phyloP scores from a whole-genome alignment of 2,888 invertebrate genomes.

The Leucophenga maculata region DNA sequence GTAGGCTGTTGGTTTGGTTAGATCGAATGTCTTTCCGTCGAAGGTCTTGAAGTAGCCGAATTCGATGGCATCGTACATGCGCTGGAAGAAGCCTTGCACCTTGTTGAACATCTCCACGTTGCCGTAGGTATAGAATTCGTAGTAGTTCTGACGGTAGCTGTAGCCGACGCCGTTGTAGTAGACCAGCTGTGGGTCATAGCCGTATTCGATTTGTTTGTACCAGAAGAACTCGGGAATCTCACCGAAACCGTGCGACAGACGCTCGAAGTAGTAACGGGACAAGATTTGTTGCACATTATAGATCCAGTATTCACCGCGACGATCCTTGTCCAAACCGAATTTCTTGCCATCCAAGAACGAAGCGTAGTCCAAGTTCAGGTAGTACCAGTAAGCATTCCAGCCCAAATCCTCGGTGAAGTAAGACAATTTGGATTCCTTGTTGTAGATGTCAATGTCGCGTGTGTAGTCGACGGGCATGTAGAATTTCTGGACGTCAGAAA shows the following conservation, averaged over 20 bases:
- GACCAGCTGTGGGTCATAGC: constrained; percentile 77
- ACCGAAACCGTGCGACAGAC: constrained; percentile 78
- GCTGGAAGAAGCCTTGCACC: constrained; percentile 69
- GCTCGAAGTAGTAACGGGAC: constrained; percentile 81
- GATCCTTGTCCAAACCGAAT: constrained; percentile 73
- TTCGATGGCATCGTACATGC: constrained; percentile 74
- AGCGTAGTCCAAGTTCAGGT: constrained; percentile 77
- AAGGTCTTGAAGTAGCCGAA: constrained; percentile 72
- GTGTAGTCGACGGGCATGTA: constrained; percentile 76
- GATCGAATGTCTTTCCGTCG: constrained; percentile 75
- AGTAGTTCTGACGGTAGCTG: constrained; percentile 75
- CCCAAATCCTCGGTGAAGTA: constrained; percentile 83
- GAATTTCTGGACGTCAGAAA: constrained; percentile 54
- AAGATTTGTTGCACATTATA: constrained; percentile 79
- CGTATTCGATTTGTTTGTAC: constrained; percentile 72
- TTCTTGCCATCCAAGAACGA: constrained; percentile 77
- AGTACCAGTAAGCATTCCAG: constrained; percentile 79
- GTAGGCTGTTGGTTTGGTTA: constrained; percentile 77
- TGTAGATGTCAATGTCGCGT: constrained; percentile 73
- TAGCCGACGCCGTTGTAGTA: constrained; percentile 77
- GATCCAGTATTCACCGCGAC: constrained; percentile 79
- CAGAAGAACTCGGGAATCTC: constrained; percentile 76
- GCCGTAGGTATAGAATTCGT: constrained; percentile 56
- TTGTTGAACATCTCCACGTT: constrained; percentile 59
- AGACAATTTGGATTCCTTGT: constrained; percentile 76